These are phyloP conservation scores for Apogon hyalosoma DNA, from an alignment of 2,797 vertebrate genomes.

Conservation along the genomic window DNA sequence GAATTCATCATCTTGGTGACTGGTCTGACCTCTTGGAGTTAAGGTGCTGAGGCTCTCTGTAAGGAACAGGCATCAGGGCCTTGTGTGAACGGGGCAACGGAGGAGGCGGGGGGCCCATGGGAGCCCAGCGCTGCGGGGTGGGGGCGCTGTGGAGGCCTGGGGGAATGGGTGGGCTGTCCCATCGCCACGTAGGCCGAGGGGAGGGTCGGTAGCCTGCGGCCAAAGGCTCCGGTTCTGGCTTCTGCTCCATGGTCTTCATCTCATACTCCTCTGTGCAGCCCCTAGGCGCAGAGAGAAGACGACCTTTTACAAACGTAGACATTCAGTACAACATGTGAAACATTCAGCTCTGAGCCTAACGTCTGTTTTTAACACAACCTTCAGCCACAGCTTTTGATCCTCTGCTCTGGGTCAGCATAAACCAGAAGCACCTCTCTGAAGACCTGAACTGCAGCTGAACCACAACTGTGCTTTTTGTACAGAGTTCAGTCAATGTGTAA, in stretches of 20 bases:
- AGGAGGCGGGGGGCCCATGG: conserved; percentile 79
- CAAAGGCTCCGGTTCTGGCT: conserved; percentile 85
- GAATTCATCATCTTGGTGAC: too few relatives aligned
- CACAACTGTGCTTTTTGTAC: conserved; percentile 9
- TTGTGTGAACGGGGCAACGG: conserved; percentile 85
- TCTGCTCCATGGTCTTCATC: conserved; percentile 90
- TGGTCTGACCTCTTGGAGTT: conserved; percentile 85
- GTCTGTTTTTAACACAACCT: background rate
- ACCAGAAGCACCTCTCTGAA: conserved; percentile 7
- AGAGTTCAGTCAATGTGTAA: background rate
- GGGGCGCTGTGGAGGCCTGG: conserved; percentile 81
- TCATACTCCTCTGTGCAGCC: conserved; percentile 93
- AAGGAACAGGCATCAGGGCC: conserved; percentile 81
- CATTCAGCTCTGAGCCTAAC: too few relatives aligned
- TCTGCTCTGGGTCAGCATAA: conserved; percentile 1
- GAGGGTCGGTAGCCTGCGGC: conserved; percentile 83
- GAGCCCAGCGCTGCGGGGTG: conserved; percentile 84
- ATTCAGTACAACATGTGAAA: conserved; percentile 10
- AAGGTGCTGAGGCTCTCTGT: conserved; percentile 88
- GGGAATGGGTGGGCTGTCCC: conserved; percentile 86
- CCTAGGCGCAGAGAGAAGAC: conserved; percentile 69
- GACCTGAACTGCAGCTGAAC: conserved; percentile 37
- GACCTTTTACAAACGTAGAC: conserved; percentile 3
- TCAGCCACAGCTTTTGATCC: conserved; percentile 4
- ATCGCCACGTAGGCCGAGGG: conserved; percentile 88